Percentiles rank a stretch among this genome's conserved stretches.
Evolutionary conservation across 2,797 vertebrate genomes (phyloP).

Genomic region (Mergus octosetaceus): DNA sequence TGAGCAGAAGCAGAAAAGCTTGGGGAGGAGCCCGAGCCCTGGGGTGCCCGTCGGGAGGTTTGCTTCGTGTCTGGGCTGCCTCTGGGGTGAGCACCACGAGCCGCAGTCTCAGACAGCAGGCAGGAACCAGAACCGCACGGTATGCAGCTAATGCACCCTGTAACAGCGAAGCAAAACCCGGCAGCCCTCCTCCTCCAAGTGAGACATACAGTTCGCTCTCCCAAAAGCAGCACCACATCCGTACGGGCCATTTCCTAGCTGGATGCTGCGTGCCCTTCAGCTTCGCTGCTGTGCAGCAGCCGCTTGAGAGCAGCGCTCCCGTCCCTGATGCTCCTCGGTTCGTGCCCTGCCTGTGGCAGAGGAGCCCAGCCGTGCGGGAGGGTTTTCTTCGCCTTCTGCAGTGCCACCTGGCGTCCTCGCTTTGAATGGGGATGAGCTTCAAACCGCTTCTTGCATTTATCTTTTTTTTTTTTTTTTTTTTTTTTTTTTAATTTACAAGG

Average conservation of each 20-base stretch:
- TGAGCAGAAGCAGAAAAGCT: neutral
- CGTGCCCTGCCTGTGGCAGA: no score
- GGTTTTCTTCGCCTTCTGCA: neutral
- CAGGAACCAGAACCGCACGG: neutral
- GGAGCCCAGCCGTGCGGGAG: no score
- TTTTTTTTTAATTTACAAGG: no score
- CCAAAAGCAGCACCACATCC: no score
- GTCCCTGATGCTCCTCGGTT: fast-evolving
- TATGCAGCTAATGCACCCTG: neutral
- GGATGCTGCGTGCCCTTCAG: fast-evolving
- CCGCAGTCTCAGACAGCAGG: neutral
- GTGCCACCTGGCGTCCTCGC: constrained; percentile 48
- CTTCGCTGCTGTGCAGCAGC: neutral
- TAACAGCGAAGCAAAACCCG: neutral
- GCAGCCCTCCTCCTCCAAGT: neutral
- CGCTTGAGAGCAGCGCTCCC: neutral
- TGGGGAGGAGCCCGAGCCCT: neutral
- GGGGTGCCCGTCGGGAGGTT: fast-evolving
- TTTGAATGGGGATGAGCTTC: fast-evolving
- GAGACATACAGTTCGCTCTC: neutral
- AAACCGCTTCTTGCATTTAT: fast-evolving
- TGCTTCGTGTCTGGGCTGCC: neutral
- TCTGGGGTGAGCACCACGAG: neutral
- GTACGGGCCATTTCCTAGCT: neutral
- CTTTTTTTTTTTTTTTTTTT: no score